Evolutionary conservation across 2,113 vertebrate genomes (phyloP), one percentile per base, ranked within the genome.

Genomic region (Genyomyrus donnyi): DNA sequence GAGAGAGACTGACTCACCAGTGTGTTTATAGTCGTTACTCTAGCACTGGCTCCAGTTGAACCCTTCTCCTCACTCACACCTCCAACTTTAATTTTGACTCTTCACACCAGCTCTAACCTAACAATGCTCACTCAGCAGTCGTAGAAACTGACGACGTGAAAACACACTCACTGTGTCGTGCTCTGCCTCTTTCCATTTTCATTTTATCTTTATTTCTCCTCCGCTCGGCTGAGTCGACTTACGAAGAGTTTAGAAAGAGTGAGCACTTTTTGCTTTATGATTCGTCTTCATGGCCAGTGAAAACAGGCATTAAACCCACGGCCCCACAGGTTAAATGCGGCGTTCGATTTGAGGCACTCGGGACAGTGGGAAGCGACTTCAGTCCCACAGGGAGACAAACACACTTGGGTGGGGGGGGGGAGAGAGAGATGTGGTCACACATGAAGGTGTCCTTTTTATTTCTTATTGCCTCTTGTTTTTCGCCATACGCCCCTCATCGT

Each of bases 391-490:
- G 15, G 50, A 19, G 27, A 6, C 19, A 24, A 7, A 31, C 19
- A 2, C 45, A 19, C 7, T 84, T 15, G 35, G 24, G 2, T 42
- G 53, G n/a, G 90, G 92, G 92, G 31, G 10, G 31, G 52, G 53
- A n/a, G n/a, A n/a, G 53, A 90, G 91, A 92, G 35, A 39, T 91
- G 90, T 88, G 13, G 92, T 92, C 93, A 88, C 92, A 92, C 91
- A 92, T 80, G 39, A 88, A 88, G 83, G 70, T 48, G 88, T 88
- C 58, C 24, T 58, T 90, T 42, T 89, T 35, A 7, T 52, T 86
- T n/a, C 48, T 85, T 17, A 9, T 58, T 84, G 52, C 8, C 15
- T 7, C 17, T 58, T 45, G 31, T 27, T 42, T 84, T 56, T 84
- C 24, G 2, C 13, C 45, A 11, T 46, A 15, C 15, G 15, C 53